Conservation (phyloP, 2,797 vertebrate genomes). For the Graptemys geographica region DNA sequence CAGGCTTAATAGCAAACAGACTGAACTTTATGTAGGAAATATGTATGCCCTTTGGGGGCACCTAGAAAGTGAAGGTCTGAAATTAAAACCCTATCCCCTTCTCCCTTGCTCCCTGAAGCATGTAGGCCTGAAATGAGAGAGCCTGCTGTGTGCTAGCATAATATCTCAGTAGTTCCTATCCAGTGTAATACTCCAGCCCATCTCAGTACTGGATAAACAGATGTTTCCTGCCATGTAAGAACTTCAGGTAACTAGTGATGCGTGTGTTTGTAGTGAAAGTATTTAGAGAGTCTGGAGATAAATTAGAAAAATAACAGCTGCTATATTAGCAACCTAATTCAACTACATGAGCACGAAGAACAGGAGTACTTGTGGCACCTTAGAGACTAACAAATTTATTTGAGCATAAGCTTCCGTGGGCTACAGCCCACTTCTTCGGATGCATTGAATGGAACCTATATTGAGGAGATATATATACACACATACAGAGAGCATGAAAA, state of each 20-base stretch:
- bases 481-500: no score
- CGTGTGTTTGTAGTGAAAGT: slow-evolving; percentile 37
- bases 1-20: slow-evolving; percentile 84
- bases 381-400: no score
- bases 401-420: no score
- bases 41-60: slow-evolving; percentile 74
- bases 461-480: no score
- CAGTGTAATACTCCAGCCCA: slow-evolving; percentile 36
- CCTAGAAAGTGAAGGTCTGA: slow-evolving; percentile 79
- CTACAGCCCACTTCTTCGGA: no score
- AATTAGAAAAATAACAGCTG: slow-evolving; percentile 28
- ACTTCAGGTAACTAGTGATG: slow-evolving; percentile 35
- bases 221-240: slow-evolving; percentile 54
- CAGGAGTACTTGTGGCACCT: no score
- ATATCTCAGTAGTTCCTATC: slow-evolving; percentile 60
- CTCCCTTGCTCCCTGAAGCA: slow-evolving; percentile 67
- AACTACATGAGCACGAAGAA: neutral
- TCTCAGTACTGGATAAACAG: slow-evolving; percentile 65
- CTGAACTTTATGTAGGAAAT: slow-evolving; percentile 83
- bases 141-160: slow-evolving; percentile 53
- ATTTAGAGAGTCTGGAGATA: slow-evolving; percentile 39
- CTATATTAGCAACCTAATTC: slow-evolving; percentile 11
- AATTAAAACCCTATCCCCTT: slow-evolving; percentile 73
- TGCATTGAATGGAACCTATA: no score
- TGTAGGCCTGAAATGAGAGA: slow-evolving; percentile 54